Conservation (phyloP, 2,888 invertebrate genomes). For the Oligia strigilis region DNA sequence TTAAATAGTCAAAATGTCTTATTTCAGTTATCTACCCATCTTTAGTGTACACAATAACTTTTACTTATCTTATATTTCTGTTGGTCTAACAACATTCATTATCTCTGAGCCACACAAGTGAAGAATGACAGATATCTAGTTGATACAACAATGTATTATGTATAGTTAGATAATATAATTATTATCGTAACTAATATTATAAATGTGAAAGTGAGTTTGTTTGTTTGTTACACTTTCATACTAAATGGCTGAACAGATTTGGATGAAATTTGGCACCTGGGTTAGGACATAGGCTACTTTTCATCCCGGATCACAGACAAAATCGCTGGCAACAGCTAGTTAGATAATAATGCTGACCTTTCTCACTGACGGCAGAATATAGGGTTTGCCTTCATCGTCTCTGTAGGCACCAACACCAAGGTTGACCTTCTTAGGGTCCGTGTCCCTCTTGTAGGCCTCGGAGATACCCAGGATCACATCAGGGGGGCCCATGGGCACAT, state of each 20-base stretch:
- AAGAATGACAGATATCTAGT: background rate
- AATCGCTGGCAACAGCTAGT: background rate
- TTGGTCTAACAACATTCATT: background rate
- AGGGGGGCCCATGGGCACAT: constrained; percentile 99
- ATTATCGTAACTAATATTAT: background rate
- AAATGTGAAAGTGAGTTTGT: background rate
- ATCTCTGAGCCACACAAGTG: background rate
- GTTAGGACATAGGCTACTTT: background rate
- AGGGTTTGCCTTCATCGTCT: constrained; percentile 99
- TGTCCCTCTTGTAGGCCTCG: constrained; percentile 98
- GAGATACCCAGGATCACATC: constrained; percentile 99
- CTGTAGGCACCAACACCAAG: constrained; percentile 99
- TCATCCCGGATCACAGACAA: background rate
- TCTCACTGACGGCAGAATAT: constrained; percentile 96
- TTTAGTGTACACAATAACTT: background rate
- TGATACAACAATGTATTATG: constrained; percentile 2
- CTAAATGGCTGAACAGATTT: background rate
- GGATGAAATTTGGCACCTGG: background rate
- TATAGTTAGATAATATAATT: background rate
- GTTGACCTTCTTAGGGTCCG: constrained; percentile 98
- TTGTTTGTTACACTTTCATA: background rate
- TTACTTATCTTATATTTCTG: background rate
- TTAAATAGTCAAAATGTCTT: background rate
- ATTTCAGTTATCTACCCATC: background rate
- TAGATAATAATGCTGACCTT: constrained; percentile 85